These are phyloP conservation scores for Polia nebulosa DNA, from an alignment of 2,888 invertebrate species.

Conservation along the genomic window DNA sequence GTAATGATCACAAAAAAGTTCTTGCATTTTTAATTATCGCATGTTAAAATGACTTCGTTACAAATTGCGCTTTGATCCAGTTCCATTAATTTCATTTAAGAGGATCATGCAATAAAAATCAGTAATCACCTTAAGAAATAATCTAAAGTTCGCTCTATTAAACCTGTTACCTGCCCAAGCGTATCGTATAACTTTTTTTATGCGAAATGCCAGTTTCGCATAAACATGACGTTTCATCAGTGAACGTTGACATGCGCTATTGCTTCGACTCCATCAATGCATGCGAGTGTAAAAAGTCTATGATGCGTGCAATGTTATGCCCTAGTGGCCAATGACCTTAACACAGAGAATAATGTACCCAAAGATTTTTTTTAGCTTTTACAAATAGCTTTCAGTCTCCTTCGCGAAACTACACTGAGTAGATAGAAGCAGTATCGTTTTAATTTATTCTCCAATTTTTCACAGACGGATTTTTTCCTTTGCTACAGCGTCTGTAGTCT, in stretches of 20 bases:
- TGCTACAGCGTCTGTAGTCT: conserved; percentile 29
- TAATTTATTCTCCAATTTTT: conserved; percentile 64
- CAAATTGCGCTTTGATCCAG: conserved; percentile 15
- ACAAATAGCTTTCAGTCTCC: conserved; percentile 37
- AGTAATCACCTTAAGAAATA: conserved; percentile 32
- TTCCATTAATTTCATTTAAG: conserved; percentile 33
- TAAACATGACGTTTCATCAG: conserved; percentile 44
- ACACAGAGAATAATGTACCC: conserved; percentile 17
- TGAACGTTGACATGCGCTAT: conserved; percentile 51
- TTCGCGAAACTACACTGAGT: conserved; percentile 12
- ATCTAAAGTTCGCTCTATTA: conserved; percentile 55
- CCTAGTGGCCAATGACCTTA: conserved; percentile 46
- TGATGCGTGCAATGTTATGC: conserved; percentile 49
- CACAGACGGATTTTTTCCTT: conserved; percentile 48
- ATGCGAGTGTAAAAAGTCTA: conserved; percentile 44
- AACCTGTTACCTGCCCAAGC: conserved; percentile 41
- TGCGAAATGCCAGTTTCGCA: conserved; percentile 50
- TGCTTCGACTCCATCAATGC: conserved; percentile 51
- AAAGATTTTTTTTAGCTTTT: conserved; percentile 30
- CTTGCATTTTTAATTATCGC: conserved; percentile 6
- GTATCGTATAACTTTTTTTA: conserved; percentile 54
- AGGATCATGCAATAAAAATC: conserved; percentile 44
- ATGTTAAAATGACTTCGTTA: conserved; percentile 4
- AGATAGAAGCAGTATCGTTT: conserved; percentile 36
- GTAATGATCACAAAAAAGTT: neutral